Percentiles rank a stretch among this genome's conserved stretches.
phyloP scores from a whole-genome alignment of 2,888 invertebrate species.

The Nomada fucata region DNA sequence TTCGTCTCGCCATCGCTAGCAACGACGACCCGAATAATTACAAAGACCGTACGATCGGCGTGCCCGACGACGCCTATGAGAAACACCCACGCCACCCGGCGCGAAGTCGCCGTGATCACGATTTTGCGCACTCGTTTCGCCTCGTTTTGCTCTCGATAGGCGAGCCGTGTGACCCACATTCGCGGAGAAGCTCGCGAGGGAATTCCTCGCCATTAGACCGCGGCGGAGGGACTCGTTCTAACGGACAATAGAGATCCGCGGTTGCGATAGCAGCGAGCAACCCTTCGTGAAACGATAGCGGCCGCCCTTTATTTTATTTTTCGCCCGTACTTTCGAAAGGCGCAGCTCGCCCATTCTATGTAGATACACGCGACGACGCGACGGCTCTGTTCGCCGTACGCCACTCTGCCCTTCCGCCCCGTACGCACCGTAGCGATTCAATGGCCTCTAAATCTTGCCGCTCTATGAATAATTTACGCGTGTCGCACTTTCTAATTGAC shows the following conservation, averaged over 20 bases:
- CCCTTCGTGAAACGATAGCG: slow-evolving; percentile 29
- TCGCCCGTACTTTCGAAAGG: slow-evolving; percentile 34
- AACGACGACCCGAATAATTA: slow-evolving; percentile 69
- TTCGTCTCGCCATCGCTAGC: slow-evolving; percentile 52
- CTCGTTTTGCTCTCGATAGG: slow-evolving; percentile 58
- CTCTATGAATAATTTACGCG: slow-evolving; percentile 61
- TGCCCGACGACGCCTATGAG: slow-evolving; percentile 66
- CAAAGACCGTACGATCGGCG: slow-evolving; percentile 64
- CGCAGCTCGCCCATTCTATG: slow-evolving; percentile 44
- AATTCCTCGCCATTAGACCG: slow-evolving; percentile 51
- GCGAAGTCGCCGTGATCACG: slow-evolving; percentile 44
- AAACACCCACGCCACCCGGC: slow-evolving; percentile 63
- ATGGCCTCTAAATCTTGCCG: slow-evolving; percentile 59
- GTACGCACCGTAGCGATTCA: slow-evolving; percentile 38
- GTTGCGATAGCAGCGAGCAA: slow-evolving; percentile 3
- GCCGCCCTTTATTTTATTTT: slow-evolving; percentile 56
- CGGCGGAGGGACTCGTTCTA: slow-evolving; percentile 36
- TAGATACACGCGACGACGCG: slow-evolving; percentile 30
- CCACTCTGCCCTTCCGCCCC: slow-evolving; percentile 16
- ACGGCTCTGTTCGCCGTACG: slow-evolving; percentile 7
- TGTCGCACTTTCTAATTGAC: slow-evolving; percentile 61
- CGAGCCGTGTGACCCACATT: slow-evolving; percentile 54
- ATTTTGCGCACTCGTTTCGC: slow-evolving; percentile 62
- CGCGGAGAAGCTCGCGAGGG: slow-evolving; percentile 50
- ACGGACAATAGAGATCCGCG: slow-evolving; percentile 51